These are phyloP conservation scores for Callipepla californica DNA, from an alignment of 2,113 vertebrate genomes.

Conservation along the genomic window DNA sequence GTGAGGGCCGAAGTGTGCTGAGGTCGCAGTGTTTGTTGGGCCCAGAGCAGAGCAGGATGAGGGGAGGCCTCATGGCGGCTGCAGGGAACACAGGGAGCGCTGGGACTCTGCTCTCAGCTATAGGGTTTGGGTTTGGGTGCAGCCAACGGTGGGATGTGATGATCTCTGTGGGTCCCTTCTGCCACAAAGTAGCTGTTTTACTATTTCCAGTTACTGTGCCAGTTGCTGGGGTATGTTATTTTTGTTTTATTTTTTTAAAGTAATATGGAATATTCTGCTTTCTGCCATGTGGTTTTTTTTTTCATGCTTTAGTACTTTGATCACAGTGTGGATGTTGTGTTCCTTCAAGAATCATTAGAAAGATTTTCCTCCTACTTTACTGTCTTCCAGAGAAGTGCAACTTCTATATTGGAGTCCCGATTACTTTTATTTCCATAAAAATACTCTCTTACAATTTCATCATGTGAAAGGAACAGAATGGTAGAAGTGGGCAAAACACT, in stretches of 20 bases:
- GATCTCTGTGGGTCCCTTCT: too few relatives aligned
- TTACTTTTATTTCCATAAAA: not conserved
- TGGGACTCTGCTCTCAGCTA: too few relatives aligned
- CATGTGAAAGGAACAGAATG: not conserved
- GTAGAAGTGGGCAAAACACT: not conserved
- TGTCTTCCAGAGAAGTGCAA: not conserved
- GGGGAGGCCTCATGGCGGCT: too few relatives aligned
- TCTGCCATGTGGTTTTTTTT: not conserved
- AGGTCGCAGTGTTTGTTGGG: too few relatives aligned
- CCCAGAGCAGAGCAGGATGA: too few relatives aligned
- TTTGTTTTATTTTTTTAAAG: not conserved
- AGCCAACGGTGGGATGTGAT: too few relatives aligned
- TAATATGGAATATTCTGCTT: not conserved
- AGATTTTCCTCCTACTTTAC: not conserved
- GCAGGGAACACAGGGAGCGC: too few relatives aligned
- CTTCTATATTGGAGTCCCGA: not conserved
- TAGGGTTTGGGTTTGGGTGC: too few relatives aligned
- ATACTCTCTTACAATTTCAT: not conserved
- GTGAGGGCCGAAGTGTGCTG: too few relatives aligned
- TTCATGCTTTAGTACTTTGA: not conserved
- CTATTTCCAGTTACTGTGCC: not conserved
- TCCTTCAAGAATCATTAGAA: not conserved
- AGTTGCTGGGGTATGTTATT: not conserved
- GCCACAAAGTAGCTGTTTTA: not conserved
- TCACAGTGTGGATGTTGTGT: not conserved